These are phyloP conservation scores for Eupithecia inturbata DNA, from an alignment of 2,888 invertebrate genomes.

Conservation along the genomic window DNA sequence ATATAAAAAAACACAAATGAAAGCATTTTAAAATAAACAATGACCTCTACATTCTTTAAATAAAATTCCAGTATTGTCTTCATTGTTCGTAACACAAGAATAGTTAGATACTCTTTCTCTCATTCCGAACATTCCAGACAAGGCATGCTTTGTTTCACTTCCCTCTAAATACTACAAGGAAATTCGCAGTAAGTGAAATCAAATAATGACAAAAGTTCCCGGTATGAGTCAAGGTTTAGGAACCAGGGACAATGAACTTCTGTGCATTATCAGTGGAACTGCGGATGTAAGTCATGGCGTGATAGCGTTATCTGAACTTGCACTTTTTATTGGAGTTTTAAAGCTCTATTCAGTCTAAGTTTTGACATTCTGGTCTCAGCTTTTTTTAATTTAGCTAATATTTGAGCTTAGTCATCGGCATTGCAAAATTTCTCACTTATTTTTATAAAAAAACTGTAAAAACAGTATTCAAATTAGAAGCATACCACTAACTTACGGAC, in stretches of 20 bases:
- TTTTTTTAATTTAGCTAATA: background rate
- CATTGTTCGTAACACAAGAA: background rate
- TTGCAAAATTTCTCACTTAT: no score
- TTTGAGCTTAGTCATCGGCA: background rate
- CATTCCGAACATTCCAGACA: background rate
- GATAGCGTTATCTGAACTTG: slow-evolving; percentile 67
- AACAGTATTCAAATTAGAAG: no score
- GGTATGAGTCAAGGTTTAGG: slow-evolving; percentile 43
- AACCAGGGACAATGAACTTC: slow-evolving; percentile 53
- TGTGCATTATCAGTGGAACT: slow-evolving; percentile 40
- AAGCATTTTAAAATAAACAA: no score
- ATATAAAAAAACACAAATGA: no score
- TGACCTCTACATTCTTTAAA: background rate
- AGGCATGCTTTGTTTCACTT: background rate
- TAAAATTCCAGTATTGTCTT: background rate
- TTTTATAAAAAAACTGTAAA: no score
- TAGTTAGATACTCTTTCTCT: no score
- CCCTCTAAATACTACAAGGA: slow-evolving; percentile 9
- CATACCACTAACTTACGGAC: background rate
- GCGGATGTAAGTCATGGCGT: slow-evolving; percentile 63
- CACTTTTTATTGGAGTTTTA: slow-evolving; percentile 45
- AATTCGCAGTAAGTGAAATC: slow-evolving; percentile 13
- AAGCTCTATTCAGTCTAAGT: background rate
- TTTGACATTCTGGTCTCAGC: background rate
- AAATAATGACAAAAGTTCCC: background rate